Evolutionary conservation across 2,888 invertebrate species (phyloP), one percentile per base, ranked within the genome.

Genomic region (Endotricha flammealis): DNA sequence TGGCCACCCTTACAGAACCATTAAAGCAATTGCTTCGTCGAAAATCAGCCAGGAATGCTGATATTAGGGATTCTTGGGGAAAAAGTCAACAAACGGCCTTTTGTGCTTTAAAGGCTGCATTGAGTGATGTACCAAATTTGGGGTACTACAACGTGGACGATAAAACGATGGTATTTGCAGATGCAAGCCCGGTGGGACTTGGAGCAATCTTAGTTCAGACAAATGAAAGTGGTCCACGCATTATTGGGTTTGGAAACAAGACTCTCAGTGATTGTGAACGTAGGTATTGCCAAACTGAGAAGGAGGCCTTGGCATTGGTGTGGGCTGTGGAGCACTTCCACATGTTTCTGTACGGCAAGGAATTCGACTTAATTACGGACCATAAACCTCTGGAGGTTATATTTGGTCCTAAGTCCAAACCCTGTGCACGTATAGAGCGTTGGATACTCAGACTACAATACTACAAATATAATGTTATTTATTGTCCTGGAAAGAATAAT

Each of bases 211-310:
- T 49, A 3, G 22, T 44, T 0, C 48, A 48, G 11, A 20, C 5
- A 1, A 27, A 41, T 30, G 8, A 16, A 10, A 22, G 32, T 2
- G 54, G 50, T 0, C 49, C 52, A 1, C 29, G 57, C 1, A 47
- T 58, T 4, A 57, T 58, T n/a, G 59, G 53, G 0, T 64, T 25
- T 36, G 59, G 59, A 0, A 35, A 59, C 27, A 46, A 44, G 29
- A 52, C 28, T 5, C 20, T 64, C 0, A 53, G 42, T 0, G 49
- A 52, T 1, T 42, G 41, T 23, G 57, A 63, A 40, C 29, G 42
- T 1, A 27, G 52, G 2, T 59, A 61, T 11, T 45, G 52, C 23
- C 57, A 59, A 29, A 55, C 58, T 0, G 57, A 59, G 36, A 61
- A 59, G 23, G 57, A 57, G 24, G 60, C 57, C 0, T 23, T 57